Evolutionary conservation across 64 coral and sea anemone species (phyloP), one percentile per base, ranked within the genome.

Genomic region (Anthopleura sola): DNA sequence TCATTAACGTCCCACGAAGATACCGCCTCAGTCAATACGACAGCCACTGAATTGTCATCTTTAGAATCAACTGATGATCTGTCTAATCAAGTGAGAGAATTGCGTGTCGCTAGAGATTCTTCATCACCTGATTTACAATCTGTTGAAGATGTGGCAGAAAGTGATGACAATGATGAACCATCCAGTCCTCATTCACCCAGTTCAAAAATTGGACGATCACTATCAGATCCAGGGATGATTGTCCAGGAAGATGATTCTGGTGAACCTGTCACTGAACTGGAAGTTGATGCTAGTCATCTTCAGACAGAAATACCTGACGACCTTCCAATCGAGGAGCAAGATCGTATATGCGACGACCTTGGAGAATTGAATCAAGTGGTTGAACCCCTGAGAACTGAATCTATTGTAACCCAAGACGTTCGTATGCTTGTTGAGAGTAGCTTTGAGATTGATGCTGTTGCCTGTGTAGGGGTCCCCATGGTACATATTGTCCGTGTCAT

Each of bases 381-480:
- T 23, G 87, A 90, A 33, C 37, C 39, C 36, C 37, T 93, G 0
- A 89, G 90, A 37, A 96, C 87, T 84, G 94, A 93, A 24, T 97
- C 94, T 18, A 62, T 97, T 29, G 85, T 86, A 32, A 92, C 90
- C n/a, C 90, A 97, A 33, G 94, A 93, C 82, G 90, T 97, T 1
- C 87, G 90, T n/a, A 75, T 88, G 4, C 87, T 92, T 81, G 80
- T 97, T 18, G 87, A 97, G 19, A 89, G 90, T 68, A 97, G 89
- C 68, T 98, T 98, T 89, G 87, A 94, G 68, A 94, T 98, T 53
- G 95, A 98, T 36, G 89, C 95, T 16, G 95, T 98, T 60, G 86
- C 89, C 3, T 98, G 95, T 56, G 71, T 49, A 81, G 95, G 92
- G 18, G 83, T 98, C 16, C 95, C 95, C n/a, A 78, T 98, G 33